A percentile compares a stretch with the other conserved stretches of the same genome.
These are phyloP conservation scores for Ophioderma brevispina DNA, from an alignment of 35 echinoderm and acorn worm species.

Conservation along the genomic window DNA sequence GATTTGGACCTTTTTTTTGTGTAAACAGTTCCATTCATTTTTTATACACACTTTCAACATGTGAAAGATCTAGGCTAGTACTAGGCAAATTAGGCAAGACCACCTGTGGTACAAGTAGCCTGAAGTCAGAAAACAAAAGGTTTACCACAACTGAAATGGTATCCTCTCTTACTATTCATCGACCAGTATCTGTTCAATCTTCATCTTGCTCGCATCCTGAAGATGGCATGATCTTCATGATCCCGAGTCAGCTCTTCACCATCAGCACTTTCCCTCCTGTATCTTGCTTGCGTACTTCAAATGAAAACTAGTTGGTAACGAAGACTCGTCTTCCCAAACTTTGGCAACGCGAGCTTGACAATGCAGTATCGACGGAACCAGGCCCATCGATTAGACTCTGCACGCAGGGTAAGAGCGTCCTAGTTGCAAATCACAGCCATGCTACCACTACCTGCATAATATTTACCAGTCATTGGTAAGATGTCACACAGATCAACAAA, in stretches of 20 bases:
- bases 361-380: constrained; percentile 98
- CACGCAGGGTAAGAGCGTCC: constrained; percentile 69
- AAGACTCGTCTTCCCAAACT: constrained; percentile 54
- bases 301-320: constrained; percentile 62
- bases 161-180: constrained; percentile 83
- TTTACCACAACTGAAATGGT: no score
- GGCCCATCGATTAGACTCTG: constrained; percentile 84
- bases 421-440: constrained; percentile 78
- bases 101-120: no score
- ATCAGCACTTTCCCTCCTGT: constrained; percentile 76
- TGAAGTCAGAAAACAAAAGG: no score
- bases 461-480: no score
- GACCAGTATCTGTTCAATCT: constrained; percentile 91
- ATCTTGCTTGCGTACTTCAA: constrained; percentile 89
- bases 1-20: no score
- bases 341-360: constrained; percentile 81
- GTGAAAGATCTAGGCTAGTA: no score
- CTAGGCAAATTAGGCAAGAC: no score
- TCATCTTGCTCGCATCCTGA: constrained; percentile 77
- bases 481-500: no score
- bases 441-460: constrained; percentile 97
- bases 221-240: constrained; percentile 71
- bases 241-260: constrained; percentile 62
- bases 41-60: no score
- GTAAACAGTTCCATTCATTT: no score